Evolutionary conservation across 2,888 invertebrate species (phyloP), one percentile per base, ranked within the genome.

Genomic region (Siphonodentalium dalli): DNA sequence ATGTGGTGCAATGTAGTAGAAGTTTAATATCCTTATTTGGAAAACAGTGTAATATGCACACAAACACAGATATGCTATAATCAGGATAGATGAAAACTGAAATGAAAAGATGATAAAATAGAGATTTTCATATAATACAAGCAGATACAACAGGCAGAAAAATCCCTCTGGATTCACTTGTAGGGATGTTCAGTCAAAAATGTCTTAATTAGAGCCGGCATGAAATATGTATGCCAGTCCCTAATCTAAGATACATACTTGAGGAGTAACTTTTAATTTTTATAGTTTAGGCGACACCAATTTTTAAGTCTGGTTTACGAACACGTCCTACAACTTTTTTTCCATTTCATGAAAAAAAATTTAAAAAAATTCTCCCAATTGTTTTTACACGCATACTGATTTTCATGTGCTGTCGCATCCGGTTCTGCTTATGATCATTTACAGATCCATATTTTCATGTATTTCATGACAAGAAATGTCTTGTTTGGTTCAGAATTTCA

Each of bases 11-110:
- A 99, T 84, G 80, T 98, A 97, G 84, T 98, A 99, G 66, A 97
- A 87, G 84, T 98, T 98, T 39, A 99, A 87, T 27, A 99, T 88
- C 46, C 94, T 88, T 69, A 99, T 93, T 83, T 96, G 93, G 70
- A 99, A 89, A 34, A 99, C 92, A 0, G 98, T 99, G 23, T 94
- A 98, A 83, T 96, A 99, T 2, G 99, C 96, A 84, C 98, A 99
- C 78, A 94, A 91, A 83, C 96, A 94, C 78, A 99, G 86, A 84
- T 98, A 99, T 9, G 92, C 90, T 59, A 99, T 92, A 21, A 93
- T 90, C 54, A 91, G 79, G 58, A 94, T 92, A 9, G 97, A 96
- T 55, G 96, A 87, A 13, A 93, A 81, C 93, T 94, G 85, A 44
- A 86, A 84, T 60, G 64, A 48, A 62, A 43, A 33, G 53, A 33